These are phyloP conservation scores for Periophthalmus modestus DNA, from an alignment of 2,113 vertebrate genomes.

Conservation along the genomic window DNA sequence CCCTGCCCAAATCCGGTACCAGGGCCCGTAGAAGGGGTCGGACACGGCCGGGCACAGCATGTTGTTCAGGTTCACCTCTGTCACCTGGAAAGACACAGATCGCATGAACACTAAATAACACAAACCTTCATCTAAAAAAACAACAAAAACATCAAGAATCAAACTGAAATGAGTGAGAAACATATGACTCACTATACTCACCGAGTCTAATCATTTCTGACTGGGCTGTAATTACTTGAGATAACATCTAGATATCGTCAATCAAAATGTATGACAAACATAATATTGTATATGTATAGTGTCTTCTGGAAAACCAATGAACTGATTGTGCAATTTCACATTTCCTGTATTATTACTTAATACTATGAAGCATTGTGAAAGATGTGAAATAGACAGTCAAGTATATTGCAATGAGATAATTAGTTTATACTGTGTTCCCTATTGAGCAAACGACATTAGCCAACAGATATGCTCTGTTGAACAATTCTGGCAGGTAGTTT, in stretches of 20 bases:
- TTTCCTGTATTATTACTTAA: background rate
- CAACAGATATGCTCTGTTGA: background rate
- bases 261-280: too few relatives aligned
- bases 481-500: background rate
- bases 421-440: too few relatives aligned
- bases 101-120: background rate
- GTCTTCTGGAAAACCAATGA: background rate
- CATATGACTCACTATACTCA: background rate
- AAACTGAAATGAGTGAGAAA: background rate
- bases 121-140: background rate
- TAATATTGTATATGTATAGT: background rate
- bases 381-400: background rate
- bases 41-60: conserved; percentile 98
- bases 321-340: background rate
- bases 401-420: background rate
- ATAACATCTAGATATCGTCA: too few relatives aligned
- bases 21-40: conserved; percentile 95
- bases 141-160: background rate
- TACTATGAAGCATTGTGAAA: background rate
- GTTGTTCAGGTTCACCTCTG: conserved; percentile 99
- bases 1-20: conserved; percentile 96
- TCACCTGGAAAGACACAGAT: conserved; percentile 75
- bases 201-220: background rate
- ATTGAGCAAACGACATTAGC: background rate
- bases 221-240: background rate